Conservation (phyloP, 92 coral and sea anemone genomes). For the Parazoanthus atlanticus region DNA sequence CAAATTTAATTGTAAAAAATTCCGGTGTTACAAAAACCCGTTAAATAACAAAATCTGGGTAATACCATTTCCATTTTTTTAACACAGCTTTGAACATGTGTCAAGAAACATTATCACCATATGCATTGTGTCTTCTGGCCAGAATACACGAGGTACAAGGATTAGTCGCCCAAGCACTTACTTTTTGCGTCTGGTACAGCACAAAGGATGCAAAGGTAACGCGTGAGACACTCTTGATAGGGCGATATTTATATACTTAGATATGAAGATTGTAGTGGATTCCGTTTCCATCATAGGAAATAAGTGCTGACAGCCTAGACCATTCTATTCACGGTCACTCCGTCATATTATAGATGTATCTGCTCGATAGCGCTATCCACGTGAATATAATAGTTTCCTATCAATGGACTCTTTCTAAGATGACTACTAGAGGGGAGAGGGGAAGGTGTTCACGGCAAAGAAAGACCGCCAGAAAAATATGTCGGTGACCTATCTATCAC, state of each 20-base stretch:
- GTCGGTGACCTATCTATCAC: background rate
- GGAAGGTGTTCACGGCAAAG: background rate
- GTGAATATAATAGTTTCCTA: too few relatives aligned
- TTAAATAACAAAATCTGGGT: too few relatives aligned
- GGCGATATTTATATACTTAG: background rate
- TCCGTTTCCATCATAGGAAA: background rate
- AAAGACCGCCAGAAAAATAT: too few relatives aligned
- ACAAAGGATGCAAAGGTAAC: background rate
- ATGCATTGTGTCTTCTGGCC: conserved; percentile 5
- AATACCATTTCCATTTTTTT: background rate
- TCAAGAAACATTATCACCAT: background rate
- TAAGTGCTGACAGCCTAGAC: too few relatives aligned
- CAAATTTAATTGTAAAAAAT: too few relatives aligned
- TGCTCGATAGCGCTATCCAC: too few relatives aligned
- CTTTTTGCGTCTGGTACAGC: background rate
- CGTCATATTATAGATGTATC: too few relatives aligned
- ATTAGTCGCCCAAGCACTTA: background rate
- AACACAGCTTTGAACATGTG: background rate
- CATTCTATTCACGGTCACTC: too few relatives aligned
- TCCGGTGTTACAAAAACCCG: too few relatives aligned
- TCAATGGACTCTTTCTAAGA: too few relatives aligned
- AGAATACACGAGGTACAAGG: conserved; percentile 15
- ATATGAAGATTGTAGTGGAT: background rate
- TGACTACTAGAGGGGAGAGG: background rate
- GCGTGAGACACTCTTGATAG: background rate